Percentiles rank a stretch among this genome's conserved stretches.
Evolutionary conservation across 2,797 vertebrate genomes (phyloP).

Genomic region (Eidolon dupreanum): DNA sequence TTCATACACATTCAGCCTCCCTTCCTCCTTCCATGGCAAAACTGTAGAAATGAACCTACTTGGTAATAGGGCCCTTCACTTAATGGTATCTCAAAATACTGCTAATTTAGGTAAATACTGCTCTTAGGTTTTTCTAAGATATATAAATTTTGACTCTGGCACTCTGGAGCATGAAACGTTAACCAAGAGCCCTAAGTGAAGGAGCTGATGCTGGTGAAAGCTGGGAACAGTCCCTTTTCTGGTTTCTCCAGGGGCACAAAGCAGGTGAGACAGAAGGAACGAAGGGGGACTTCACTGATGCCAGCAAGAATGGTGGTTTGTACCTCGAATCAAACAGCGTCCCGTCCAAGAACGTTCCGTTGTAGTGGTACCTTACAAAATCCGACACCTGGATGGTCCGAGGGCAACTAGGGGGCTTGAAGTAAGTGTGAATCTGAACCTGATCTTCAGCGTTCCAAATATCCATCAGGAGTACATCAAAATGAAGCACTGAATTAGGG

Average conservation of each 20-base stretch:
- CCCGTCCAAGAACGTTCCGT: conserved; percentile 96
- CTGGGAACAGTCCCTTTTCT: background rate
- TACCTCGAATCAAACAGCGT: conserved; percentile 95
- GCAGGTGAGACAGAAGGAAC: background rate
- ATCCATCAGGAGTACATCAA: conserved; percentile 97
- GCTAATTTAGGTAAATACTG: background rate
- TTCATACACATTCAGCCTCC: background rate
- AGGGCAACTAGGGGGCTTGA: conserved; percentile 90
- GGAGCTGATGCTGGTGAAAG: background rate
- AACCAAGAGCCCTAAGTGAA: background rate
- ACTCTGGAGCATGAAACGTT: background rate
- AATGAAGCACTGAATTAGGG: conserved; percentile 94
- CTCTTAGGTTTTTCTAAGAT: background rate
- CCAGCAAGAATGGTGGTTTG: fast-evolving
- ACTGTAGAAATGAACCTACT: background rate
- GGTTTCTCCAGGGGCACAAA: background rate
- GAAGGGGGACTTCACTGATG: background rate
- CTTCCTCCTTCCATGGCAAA: background rate
- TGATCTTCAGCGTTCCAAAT: conserved; percentile 95
- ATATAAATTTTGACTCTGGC: background rate
- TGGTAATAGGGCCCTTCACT: background rate
- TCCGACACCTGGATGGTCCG: conserved; percentile 96
- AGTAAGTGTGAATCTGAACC: conserved; percentile 92
- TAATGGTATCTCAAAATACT: background rate
- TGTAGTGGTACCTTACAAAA: conserved; percentile 98